A percentile compares a stretch with the other conserved stretches of the same genome.
Evolutionary conservation across 2,888 invertebrate genomes (phyloP).

Genomic region (Aspidiotus destructor): DNA sequence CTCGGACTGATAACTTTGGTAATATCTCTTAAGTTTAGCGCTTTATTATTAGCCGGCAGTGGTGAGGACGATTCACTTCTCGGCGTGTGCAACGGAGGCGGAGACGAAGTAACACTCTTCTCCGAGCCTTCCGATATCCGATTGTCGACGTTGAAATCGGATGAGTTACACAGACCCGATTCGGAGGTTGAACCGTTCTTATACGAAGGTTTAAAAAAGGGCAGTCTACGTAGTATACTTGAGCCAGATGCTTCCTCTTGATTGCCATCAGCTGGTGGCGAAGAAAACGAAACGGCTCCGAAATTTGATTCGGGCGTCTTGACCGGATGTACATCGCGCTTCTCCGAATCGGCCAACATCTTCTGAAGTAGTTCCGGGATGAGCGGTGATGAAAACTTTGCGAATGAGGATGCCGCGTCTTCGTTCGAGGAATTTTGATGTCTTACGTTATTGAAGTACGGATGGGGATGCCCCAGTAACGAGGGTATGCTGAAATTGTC

Average conservation of each 20-base stretch:
- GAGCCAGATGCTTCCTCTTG: constrained; percentile 45
- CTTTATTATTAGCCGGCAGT: constrained; percentile 42
- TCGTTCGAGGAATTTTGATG: constrained; percentile 38
- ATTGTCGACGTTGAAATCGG: constrained; percentile 12
- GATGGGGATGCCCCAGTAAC: constrained; percentile 24
- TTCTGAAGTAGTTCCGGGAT: constrained; percentile 51
- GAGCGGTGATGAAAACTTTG: constrained; percentile 31
- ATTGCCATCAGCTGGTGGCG: constrained; percentile 40
- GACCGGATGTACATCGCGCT: constrained; percentile 34
- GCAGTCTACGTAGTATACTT: constrained; percentile 80
- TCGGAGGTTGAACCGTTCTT: constrained; percentile 38
- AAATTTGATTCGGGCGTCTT: constrained; percentile 7
- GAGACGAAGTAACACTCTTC: constrained; percentile 33
- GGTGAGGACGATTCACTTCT: constrained; percentile 37
- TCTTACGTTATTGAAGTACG: constrained; percentile 48
- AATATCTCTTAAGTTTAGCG: constrained; percentile 72
- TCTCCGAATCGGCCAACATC: constrained; percentile 45
- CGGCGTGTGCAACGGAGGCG: constrained; percentile 26
- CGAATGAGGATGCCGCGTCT: constrained; percentile 37
- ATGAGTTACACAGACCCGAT: constrained; percentile 38
- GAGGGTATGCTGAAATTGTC: constrained; percentile 37
- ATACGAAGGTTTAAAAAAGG: constrained; percentile 67
- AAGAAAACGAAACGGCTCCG: constrained; percentile 2
- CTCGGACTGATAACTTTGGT: constrained; percentile 82
- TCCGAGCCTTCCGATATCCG: constrained; percentile 21